Evolutionary conservation across 2,888 invertebrate species (phyloP).

Genomic region (Hypolimnas misippus): DNA sequence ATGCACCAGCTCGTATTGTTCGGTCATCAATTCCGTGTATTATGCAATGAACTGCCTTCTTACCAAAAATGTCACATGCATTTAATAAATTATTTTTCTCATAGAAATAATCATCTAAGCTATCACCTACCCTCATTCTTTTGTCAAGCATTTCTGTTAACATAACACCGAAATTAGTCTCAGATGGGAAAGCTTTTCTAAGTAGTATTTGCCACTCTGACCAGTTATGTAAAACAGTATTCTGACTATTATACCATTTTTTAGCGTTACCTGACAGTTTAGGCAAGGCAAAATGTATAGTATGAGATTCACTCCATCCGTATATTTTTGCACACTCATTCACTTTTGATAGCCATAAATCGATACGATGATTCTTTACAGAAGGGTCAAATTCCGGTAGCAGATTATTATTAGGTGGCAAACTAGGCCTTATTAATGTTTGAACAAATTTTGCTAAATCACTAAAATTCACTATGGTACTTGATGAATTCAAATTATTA

Average conservation of each 20-base stretch:
- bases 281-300: constrained; percentile 44
- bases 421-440: not conserved
- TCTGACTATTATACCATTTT: not conserved
- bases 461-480: not conserved
- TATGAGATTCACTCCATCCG: constrained; percentile 41
- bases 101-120: too few species aligned
- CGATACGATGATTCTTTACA: not conserved
- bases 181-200: too few species aligned
- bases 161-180: too few species aligned
- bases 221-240: not conserved
- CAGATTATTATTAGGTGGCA: not conserved
- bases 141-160: too few species aligned
- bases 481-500: not conserved
- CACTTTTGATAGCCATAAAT: constrained; percentile 33
- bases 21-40: not conserved
- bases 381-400: not conserved
- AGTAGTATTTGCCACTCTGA: not conserved
- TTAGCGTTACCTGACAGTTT: constrained; percentile 35
- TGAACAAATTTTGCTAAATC: not conserved
- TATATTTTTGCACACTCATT: constrained; percentile 44
- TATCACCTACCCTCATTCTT: too few species aligned
- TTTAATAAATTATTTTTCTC: not conserved
- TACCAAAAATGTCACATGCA: not conserved
- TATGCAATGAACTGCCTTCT: not conserved
- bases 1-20: not conserved